Evolutionary conservation across 1,140 invertebrate genomes (phyloP), one percentile per base, ranked within the genome.

Genomic region (Chrysopa pallens): DNA sequence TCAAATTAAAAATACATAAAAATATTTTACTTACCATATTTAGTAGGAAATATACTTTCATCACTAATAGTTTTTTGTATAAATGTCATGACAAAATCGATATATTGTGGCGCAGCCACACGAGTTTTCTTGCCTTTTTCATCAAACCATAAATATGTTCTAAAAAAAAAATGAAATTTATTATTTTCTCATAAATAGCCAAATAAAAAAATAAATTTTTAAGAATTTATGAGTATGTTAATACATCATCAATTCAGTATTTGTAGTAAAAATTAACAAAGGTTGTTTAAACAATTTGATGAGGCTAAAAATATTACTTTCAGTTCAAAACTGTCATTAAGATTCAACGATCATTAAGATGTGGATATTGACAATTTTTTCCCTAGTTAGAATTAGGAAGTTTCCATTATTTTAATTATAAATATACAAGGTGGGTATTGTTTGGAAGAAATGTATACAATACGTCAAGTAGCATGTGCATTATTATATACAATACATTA

Each of bases 71-170:
- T 93, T 69, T 92, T 92, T 64, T 97, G 91, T 49, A 87, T 92
- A 68, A 85, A 94, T 39, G 91, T 93, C 87, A 96, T 96, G 56
- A 95, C 90, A 70, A 93, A 96, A 69, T 98, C 93, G 64, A 97
- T 86, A 67, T 97, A 98, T 67, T 97, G 92, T 48, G 92, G 90
- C 47, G 92, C 92, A 48, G 92, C 84, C 52, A 95, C 84, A 65
- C 90, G 86, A 39, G 81, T 87, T 68, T 96, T 96, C 70, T 97
- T 97, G 38, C 93, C 92, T 67, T 93, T 94, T 63, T 97, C 92
- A 68, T 98, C 93, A 69, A 91, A 87, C 93, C 92, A 98, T 56
- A 90, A 75, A 74, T 95, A 98, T 58, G 85, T 84, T 70, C 91
- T 92, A 55, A 8, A 64, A 66, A 11, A 42, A 23, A 5, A 23